Conservation (phyloP, 2,113 vertebrate species). For the Galemys pyrenaicus region DNA sequence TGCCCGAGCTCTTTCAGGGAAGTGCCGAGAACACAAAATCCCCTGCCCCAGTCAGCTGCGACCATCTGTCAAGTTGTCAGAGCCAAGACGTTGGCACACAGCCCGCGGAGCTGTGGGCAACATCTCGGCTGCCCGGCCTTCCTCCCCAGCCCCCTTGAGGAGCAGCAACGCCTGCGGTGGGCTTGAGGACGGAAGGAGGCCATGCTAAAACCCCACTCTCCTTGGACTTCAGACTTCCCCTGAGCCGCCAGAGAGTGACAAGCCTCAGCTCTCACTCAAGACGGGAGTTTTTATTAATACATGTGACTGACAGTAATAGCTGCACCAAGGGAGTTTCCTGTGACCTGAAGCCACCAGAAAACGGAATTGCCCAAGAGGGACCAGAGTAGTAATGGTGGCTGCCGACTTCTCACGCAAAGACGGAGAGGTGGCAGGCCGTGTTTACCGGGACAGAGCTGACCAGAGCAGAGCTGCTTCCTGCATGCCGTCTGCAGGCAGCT, state of each 20-base stretch:
- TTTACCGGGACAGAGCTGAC: background rate
- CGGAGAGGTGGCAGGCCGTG: background rate
- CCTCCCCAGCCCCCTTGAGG: background rate
- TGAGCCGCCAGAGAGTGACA: background rate
- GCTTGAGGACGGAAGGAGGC: background rate
- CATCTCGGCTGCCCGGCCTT: background rate
- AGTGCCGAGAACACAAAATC: background rate
- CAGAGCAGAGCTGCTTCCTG: background rate
- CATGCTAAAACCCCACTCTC: background rate
- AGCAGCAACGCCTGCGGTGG: background rate
- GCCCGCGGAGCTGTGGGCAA: background rate
- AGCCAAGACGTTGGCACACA: background rate
- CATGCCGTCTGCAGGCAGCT: background rate
- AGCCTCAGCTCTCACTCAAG: background rate
- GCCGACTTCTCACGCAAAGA: background rate
- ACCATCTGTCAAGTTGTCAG: constrained; percentile 6
- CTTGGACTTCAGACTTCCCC: background rate
- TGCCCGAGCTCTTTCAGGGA: background rate
- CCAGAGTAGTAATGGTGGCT: background rate
- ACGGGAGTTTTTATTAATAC: background rate
- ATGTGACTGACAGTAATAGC: background rate
- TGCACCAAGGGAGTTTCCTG: background rate
- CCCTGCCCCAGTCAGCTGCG: background rate
- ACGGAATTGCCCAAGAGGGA: background rate
- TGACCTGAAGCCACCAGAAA: background rate